Evolutionary conservation across 2,113 vertebrate genomes (phyloP).

Genomic region (Cavia porcellus): DNA sequence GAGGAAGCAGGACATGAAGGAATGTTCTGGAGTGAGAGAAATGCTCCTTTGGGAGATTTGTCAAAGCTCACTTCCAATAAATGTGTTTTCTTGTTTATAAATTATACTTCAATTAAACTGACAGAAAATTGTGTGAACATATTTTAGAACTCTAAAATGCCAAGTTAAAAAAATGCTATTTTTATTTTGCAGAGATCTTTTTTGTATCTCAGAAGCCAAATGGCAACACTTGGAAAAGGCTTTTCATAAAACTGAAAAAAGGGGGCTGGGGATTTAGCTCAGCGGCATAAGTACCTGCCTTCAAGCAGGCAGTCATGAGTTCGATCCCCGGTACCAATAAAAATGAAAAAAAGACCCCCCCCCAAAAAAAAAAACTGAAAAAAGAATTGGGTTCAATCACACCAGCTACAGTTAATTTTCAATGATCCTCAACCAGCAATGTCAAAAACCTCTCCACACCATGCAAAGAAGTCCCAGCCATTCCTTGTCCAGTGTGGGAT

Average conservation of each 20-base stretch:
- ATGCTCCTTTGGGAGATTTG: background rate
- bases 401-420: background rate
- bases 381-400: conserved; percentile 12
- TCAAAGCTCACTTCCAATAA: conserved; percentile 23
- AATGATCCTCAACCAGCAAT: background rate
- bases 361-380: background rate
- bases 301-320: too few relatives aligned
- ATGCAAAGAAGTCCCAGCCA: background rate
- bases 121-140: conserved; percentile 50
- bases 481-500: background rate
- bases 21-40: background rate
- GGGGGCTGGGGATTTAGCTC: too few relatives aligned
- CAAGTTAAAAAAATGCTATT: conserved; percentile 38
- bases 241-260: conserved; percentile 55
- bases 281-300: too few relatives aligned
- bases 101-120: conserved; percentile 65
- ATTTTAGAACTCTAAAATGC: conserved; percentile 63
- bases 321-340: too few relatives aligned
- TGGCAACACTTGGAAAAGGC: conserved; percentile 37
- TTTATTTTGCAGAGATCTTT: conserved; percentile 33
- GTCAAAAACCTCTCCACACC: background rate
- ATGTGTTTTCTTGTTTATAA: conserved; percentile 62
- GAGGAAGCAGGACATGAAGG: background rate
- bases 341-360: too few relatives aligned
- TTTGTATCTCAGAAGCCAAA: conserved; percentile 59